Conservation (phyloP, 2,888 invertebrate genomes). For the Tuta absoluta region DNA sequence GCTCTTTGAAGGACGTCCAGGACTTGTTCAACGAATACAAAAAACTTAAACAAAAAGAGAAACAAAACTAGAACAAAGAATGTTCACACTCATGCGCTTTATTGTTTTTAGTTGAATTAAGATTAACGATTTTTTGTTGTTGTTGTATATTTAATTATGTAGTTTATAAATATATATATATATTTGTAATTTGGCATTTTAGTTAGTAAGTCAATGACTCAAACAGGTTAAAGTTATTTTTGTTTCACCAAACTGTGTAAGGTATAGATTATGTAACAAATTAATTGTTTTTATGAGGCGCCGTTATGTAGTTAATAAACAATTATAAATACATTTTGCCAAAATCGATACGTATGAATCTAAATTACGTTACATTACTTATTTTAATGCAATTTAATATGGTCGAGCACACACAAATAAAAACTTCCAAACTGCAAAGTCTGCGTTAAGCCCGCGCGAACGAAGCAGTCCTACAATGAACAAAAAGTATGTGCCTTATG, state of each 20-base stretch:
- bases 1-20: slow-evolving; percentile 86
- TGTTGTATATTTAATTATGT: slow-evolving; percentile 42
- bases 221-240: slow-evolving; percentile 2
- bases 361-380: neutral
- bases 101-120: slow-evolving; percentile 45
- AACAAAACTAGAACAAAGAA: slow-evolving; percentile 47
- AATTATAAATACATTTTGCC: neutral
- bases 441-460: too few species aligned
- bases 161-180: slow-evolving; percentile 39
- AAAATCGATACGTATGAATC: neutral
- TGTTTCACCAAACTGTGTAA: neutral
- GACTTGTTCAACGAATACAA: slow-evolving; percentile 84
- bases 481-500: too few species aligned
- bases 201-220: slow-evolving; percentile 6
- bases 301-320: neutral
- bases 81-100: slow-evolving; percentile 24
- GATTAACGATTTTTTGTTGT: slow-evolving; percentile 41
- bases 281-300: neutral
- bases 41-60: slow-evolving; percentile 62
- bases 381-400: neutral
- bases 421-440: too few species aligned
- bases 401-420: neutral
- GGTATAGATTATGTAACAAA: neutral
- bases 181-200: slow-evolving; percentile 3
- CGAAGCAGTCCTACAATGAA: too few species aligned